Base-by-base conservation (phyloP, 2,888 invertebrate genomes). In the Lottia gigantea region DNA sequence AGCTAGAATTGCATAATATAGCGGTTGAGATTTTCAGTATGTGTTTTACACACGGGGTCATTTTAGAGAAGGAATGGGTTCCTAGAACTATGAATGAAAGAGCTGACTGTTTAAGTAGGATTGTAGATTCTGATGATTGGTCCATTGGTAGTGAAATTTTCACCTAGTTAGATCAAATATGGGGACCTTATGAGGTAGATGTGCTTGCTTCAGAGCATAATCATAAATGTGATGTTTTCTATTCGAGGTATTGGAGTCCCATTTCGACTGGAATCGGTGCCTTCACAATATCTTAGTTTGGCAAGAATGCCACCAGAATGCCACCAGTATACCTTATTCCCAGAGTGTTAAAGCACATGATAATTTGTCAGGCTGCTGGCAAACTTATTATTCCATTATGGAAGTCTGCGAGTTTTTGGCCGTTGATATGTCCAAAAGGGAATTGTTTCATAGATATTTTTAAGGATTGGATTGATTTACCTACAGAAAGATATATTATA, bases 81-180 rank as follows among this genome's bases (percentile, higher is more conserved):
- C 67, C 70, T n/a, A 62, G 71, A 45, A 11, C 47, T 15, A 6
- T 19, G 23, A 74, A 71, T 67, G 64, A 64, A 46, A 68, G 49
- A 31, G 71, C 73, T 16, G 71, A 74, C 45, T 69, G 69, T 67
- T 61, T 67, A 23, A 71, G 71, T 40, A 74, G 61, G 65, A 64
- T 71, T 66, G 46, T 64, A 8, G 71, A 73, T 16, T 26, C 4
- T 49, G 71, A 74, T 55, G 55, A 55, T 55, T 55, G 55, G 55
- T n/a, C 55, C 19, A 19, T 55, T 55, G 55, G 55, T 19, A 19
- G 19, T 55, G 55, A 19, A 14, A 55, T 55, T 55, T 55, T 49
- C 19, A 55, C n/a, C n/a, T 15, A 55, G 2, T 19, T 55, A 19
- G 19, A 19, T 55, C n/a, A 55, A 19, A 3, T 55, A 19, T 55